These are phyloP conservation scores for Sebastes vulpes DNA, from an alignment of 2,797 vertebrate genomes.

Conservation along the genomic window DNA sequence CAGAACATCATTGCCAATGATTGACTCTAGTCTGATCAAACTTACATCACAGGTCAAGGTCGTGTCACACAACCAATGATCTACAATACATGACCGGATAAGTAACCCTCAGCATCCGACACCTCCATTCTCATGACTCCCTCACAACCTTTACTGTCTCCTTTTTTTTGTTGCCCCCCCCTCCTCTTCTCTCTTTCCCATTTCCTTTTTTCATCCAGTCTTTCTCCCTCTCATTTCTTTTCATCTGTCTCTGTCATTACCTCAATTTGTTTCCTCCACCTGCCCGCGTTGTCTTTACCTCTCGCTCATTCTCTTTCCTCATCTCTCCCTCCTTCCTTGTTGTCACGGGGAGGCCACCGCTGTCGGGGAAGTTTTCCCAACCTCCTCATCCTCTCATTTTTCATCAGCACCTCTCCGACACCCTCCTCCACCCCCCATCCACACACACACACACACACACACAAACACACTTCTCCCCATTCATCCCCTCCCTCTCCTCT, in stretches of 20 bases:
- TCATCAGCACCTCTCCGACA: constrained; percentile 66
- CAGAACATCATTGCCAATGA: not conserved
- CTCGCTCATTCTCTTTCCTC: constrained; percentile 52
- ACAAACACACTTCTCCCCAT: constrained; percentile 17
- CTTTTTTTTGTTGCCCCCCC: not conserved
- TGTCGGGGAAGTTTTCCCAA: constrained; percentile 78
- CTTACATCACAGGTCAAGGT: constrained; percentile 11
- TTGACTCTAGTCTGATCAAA: not conserved
- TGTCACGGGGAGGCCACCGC: constrained; percentile 63
- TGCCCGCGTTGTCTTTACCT: constrained; percentile 54
- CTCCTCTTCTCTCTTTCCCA: not conserved
- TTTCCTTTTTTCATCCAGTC: constrained; percentile 47
- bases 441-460: not conserved
- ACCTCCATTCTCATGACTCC: not conserved
- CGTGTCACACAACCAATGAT: not conserved
- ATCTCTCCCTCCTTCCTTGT: constrained; percentile 52
- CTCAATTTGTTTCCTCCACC: constrained; percentile 66
- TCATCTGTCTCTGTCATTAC: constrained; percentile 73
- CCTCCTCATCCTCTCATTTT: constrained; percentile 83
- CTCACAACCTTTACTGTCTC: not conserved
- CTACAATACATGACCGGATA: not conserved
- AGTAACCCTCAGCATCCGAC: not conserved
- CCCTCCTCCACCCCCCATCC: not conserved
- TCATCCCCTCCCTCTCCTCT: constrained; percentile 43
- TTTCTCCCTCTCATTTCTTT: constrained; percentile 63